Conservation (phyloP, 2,113 vertebrate genomes). For the Dipodomys spectabilis region DNA sequence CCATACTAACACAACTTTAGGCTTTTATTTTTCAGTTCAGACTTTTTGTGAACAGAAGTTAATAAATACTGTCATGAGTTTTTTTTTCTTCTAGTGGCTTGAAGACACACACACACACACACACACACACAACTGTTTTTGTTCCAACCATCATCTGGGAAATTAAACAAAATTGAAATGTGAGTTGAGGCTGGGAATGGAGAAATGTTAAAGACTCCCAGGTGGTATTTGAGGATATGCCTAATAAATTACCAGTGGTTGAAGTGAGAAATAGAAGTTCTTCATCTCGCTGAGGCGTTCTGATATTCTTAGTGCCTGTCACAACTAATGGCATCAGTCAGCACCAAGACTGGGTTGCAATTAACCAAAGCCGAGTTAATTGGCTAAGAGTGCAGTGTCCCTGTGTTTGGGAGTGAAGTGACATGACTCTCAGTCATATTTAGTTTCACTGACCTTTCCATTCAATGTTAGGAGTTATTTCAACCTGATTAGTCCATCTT, state of each 20-base stretch:
- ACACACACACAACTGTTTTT: not conserved
- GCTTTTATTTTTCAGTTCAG: not conserved
- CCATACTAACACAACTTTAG: not conserved
- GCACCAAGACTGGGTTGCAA: not conserved
- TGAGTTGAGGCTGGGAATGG: not conserved
- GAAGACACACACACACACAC: not conserved
- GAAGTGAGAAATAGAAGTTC: not conserved
- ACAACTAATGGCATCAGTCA: not conserved
- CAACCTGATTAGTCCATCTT: not conserved
- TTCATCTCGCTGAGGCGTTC: not conserved
- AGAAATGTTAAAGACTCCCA: not conserved
- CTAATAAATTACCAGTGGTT: not conserved
- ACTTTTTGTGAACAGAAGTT: not conserved
- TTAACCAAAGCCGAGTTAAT: not conserved
- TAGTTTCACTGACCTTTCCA: not conserved
- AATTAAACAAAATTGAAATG: slow-evolving; percentile 33
- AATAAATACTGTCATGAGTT: not conserved
- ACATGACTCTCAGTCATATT: not conserved
- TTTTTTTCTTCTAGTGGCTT: slow-evolving; percentile 3
- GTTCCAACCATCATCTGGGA: not conserved
- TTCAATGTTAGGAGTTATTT: slow-evolving; percentile 13
- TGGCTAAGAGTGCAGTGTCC: not conserved
- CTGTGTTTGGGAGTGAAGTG: not conserved
- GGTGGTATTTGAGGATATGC: not conserved
- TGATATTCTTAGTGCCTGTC: not conserved